Evolutionary conservation across 2,888 invertebrate genomes (phyloP).

Genomic region (Hirudinaria manillensis): DNA sequence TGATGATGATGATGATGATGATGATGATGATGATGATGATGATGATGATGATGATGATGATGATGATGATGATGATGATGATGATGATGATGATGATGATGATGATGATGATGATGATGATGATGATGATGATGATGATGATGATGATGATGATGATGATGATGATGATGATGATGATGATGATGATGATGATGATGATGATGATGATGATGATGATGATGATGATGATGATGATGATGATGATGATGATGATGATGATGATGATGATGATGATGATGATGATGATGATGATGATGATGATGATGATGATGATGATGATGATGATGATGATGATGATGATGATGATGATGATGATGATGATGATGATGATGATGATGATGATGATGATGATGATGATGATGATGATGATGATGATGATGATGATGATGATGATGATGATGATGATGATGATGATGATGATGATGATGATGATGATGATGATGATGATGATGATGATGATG

Average conservation of each 20-base stretch:
- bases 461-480: constrained; percentile 24
- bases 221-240: constrained; percentile 26
- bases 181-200: constrained; percentile 17
- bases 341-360: constrained; percentile 21
- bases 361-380: constrained; percentile 15
- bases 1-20: constrained; percentile 6
- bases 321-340: constrained; percentile 8
- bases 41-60: constrained; percentile 11
- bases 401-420: constrained; percentile 17
- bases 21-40: constrained; percentile 11
- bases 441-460: constrained; percentile 22
- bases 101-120: constrained; percentile 29
- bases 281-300: not conserved
- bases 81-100: constrained; percentile 20
- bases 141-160: constrained; percentile 32
- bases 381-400: constrained; percentile 10
- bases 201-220: constrained; percentile 14
- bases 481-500: constrained; percentile 16
- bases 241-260: constrained; percentile 20
- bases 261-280: constrained; percentile 12
- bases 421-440: constrained; percentile 10
- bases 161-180: constrained; percentile 28
- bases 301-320: not conserved
- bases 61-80: not conserved
- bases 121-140: constrained; percentile 31